Base-by-base conservation (phyloP, 2,888 invertebrate species). In the Auanema sp. region DNA sequence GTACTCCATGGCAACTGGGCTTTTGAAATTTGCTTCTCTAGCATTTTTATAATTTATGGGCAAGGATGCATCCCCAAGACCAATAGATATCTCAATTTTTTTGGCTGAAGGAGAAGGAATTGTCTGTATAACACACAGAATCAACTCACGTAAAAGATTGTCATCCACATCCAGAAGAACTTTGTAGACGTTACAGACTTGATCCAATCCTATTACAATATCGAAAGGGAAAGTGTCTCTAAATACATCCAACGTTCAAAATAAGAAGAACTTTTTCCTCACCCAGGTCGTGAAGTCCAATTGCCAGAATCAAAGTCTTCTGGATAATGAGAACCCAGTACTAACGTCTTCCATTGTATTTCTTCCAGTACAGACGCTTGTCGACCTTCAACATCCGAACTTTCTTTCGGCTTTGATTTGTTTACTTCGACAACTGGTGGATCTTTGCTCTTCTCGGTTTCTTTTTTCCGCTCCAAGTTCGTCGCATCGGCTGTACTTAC, bases 141-240 rank as follows among this genome's bases (percentile, higher is more conserved):
- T n/a, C 4, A 6, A 52, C 62, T 53, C 56, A 77, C 77, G 77
- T 14, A 67, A 68, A 24, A 71, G 58, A 5, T 59, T 42, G 12
- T 75, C 72, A 47, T 71, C 71, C 18, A 71, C 74, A n/a, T 72
- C 74, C 12, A 78, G 65, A 43, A 71, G 57, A 1, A 78, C 66
- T 53, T 78, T 78, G 60, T 78, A 76, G 58, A 78, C 72, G 59
- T 78, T 76, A 3, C 61, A 62, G 11, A 72, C 43, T 14, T 70
- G 59, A 12, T 68, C 59, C 10, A 78, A 58, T 2, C 74, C 78
- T n/a, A 78, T 41, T 0, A 78, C 72, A 18, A 78, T 65, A 56
- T 78, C 78, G 49, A 78, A 64, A 12, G 78, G 78, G 60, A 66
- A 78, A 2, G 53, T 44, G 18, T 71, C 68, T 1, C 75, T 77